Evolutionary conservation across 2,888 invertebrate species (phyloP), one percentile per base, ranked within the genome.

Genomic region (Metellina segmentata): DNA sequence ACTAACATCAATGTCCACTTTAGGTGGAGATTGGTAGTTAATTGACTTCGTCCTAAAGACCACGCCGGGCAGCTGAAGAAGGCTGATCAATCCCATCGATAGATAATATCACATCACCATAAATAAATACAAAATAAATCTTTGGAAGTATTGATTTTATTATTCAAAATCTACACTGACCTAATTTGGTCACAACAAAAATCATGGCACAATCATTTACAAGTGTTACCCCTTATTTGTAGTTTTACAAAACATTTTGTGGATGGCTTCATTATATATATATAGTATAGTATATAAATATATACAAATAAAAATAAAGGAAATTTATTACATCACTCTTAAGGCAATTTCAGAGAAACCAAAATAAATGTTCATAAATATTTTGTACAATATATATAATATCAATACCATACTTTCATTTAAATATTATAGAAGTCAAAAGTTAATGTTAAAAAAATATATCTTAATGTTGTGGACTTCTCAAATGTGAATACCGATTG

Each of bases 191-290:
- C 85, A 81, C 79, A 79, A 71, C 71, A 85, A 78, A 87, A 81
- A 34, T 81, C 53, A 89, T 89, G 89, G 89, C 89, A 89, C 89
- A 89, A 83, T 78, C 77, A 77, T 86, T 79, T 89, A 89, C 77
- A 89, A 78, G 70, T 77, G 70, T 86, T 86, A 86, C 70, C 77
- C 52, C 48, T 20, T 85, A 75, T 13, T 53, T 74, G 53, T 74
- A 75, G 61, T 75, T 85, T n/a, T 75, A 85, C 53, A 85, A 85
- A 85, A 75, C 75, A 79, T 20, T 79, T 79, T 79, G 7, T 85
- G 85, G 75, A 85, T 83, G 83, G 83, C n/a, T 75, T 61, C 72
- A 72, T 16, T 49, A 48, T 53, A 85, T 75, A 75, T 52, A 71
- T 70, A 85, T 53, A 75, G 61, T 85, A 85, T 20, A 82, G 34